Base-by-base conservation (phyloP, 1,140 invertebrate genomes). In the Nymphalis io region DNA sequence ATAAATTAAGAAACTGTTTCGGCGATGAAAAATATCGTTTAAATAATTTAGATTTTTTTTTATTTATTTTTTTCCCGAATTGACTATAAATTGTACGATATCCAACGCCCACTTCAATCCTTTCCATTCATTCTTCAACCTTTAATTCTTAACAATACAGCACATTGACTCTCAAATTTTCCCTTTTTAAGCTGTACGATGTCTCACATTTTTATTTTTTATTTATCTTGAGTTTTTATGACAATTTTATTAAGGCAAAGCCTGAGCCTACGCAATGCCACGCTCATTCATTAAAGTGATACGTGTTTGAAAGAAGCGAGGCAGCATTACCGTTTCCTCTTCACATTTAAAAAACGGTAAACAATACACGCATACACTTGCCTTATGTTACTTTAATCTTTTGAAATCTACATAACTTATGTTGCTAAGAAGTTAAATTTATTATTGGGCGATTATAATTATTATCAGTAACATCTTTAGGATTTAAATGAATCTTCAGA, bases 241-340 rank as follows among this genome's bases (percentile, higher is more conserved):
- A 85, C 83, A 88, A 87, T 85, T 88, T 88, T 88, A 88, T 88
- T 85, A 87, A 86, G 79, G 81, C 73, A 66, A 46, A 70, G 78
- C 63, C 75, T 74, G 70, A 76, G 82, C 86, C 84, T 85, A 84
- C 81, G 81, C 86, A 78, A 20, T 53, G 73, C 46, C 58, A 64
- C 64, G 60, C 76, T 83, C 86, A 86, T 88, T 88, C 85, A 87
- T 88, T 88, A 86, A 85, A 82, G 75, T 72, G 67, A 78, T 78
- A 79, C 76, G 76, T 77, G 78, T 62, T 71, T 73, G 61, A 70
- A 73, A 70, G 58, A 72, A 57, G 73, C 69, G 64, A 58, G 42
- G 59, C 27, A 42, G 57, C 23, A 60, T 46, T 65, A 61, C 58
- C 58, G 38, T 60, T 61, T 64, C 27, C 53, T 51, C 38, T 59